Evolutionary conservation across 1,140 invertebrate species (phyloP).

Genomic region (Triops cancriformis): DNA sequence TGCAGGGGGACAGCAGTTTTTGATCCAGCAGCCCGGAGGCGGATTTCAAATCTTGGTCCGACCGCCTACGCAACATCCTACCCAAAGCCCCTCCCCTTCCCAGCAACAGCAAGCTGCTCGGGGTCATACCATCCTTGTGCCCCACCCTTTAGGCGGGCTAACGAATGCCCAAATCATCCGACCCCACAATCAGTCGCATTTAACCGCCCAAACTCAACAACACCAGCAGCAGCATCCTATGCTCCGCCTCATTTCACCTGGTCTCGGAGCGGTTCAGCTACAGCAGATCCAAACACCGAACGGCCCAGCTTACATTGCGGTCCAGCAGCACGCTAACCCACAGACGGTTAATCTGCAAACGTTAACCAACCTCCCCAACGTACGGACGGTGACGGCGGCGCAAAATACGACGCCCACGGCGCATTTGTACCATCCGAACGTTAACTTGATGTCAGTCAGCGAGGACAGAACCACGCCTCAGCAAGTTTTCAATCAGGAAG

Average conservation of each 20-base stretch:
- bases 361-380: neutral
- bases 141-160: neutral
- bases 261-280: slow-evolving; percentile 38
- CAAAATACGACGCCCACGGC: neutral
- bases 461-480: neutral
- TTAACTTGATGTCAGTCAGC: neutral
- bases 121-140: slow-evolving; percentile 14
- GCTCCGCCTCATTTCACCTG: slow-evolving; percentile 24
- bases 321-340: slow-evolving; percentile 32
- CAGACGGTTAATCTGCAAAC: slow-evolving; percentile 27
- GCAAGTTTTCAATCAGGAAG: neutral
- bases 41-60: slow-evolving; percentile 39
- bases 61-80: slow-evolving; percentile 32
- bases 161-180: slow-evolving; percentile 18
- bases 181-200: neutral
- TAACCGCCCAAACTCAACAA: slow-evolving; percentile 28
- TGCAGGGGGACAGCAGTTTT: slow-evolving; percentile 34
- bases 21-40: slow-evolving; percentile 39
- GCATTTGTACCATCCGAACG: neutral
- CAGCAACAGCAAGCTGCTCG: slow-evolving; percentile 21
- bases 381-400: neutral
- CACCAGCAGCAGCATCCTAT: slow-evolving; percentile 28
- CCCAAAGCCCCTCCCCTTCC: slow-evolving; percentile 18
- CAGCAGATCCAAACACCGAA: slow-evolving; percentile 45
- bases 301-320: slow-evolving; percentile 43